phyloP scores from a whole-genome alignment of 2,113 vertebrate genomes.

The Psilopsiagon aymara region DNA sequence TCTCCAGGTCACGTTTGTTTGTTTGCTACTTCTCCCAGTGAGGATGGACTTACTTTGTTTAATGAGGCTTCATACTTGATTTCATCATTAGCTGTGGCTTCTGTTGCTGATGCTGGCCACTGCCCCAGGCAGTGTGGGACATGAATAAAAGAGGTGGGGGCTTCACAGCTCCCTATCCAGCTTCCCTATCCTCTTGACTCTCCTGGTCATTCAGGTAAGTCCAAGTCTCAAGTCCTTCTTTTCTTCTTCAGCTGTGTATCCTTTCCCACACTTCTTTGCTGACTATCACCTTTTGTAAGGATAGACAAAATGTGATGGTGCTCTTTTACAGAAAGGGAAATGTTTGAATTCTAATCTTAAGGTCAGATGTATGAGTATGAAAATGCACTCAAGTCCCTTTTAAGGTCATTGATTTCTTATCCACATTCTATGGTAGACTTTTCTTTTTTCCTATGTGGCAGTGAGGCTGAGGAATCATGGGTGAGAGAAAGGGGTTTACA shows the following conservation, averaged over 20 bases:
- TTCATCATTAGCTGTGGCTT: background rate
- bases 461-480: background rate
- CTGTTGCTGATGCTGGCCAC: background rate
- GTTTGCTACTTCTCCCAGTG: too few species aligned
- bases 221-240: background rate
- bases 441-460: background rate
- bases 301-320: background rate
- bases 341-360: background rate
- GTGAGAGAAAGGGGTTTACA: background rate
- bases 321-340: background rate
- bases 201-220: background rate
- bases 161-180: background rate
- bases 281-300: background rate
- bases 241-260: background rate
- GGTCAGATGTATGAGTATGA: background rate
- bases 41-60: background rate
- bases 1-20: background rate
- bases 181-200: background rate
- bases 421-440: background rate
- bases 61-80: too few species aligned
- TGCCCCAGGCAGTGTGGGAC: too few species aligned
- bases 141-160: background rate
- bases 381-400: background rate
- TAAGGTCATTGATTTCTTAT: background rate
- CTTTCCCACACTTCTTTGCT: background rate